These are phyloP conservation scores for Drosophila guanche DNA, from an alignment of 1,140 invertebrate genomes.

Conservation along the genomic window DNA sequence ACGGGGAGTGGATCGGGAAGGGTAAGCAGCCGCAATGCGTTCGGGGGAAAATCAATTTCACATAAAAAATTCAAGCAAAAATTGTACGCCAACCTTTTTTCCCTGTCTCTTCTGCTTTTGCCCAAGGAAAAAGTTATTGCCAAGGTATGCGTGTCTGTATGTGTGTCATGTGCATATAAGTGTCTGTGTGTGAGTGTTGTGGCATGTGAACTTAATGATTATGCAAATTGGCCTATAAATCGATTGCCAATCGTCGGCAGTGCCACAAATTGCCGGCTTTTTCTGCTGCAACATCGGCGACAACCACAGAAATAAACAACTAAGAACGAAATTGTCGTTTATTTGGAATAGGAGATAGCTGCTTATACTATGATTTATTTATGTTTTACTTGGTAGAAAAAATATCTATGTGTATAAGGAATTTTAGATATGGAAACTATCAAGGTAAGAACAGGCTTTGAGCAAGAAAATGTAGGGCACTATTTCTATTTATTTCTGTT, in stretches of 20 bases:
- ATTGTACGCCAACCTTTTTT: slow-evolving; percentile 74
- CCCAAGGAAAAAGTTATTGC: slow-evolving; percentile 69
- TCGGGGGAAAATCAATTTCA: slow-evolving; percentile 73
- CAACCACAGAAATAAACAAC: slow-evolving; percentile 27
- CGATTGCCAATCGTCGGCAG: slow-evolving; percentile 67
- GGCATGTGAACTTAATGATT: slow-evolving; percentile 73
- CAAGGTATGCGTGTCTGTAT: slow-evolving; percentile 17
- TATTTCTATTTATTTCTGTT: too few species aligned
- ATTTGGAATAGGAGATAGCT: too few species aligned
- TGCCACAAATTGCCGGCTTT: slow-evolving; percentile 61
- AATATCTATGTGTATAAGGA: background rate
- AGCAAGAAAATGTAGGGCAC: too few species aligned
- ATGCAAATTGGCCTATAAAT: slow-evolving; percentile 80
- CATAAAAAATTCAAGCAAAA: slow-evolving; percentile 80
- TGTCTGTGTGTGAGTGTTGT: slow-evolving; percentile 25
- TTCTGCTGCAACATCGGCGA: slow-evolving; percentile 35
- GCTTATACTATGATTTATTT: too few species aligned
- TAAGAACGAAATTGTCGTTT: too few species aligned
- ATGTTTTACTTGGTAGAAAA: background rate
- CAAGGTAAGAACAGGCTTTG: too few species aligned
- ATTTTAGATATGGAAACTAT: too few species aligned
- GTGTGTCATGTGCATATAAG: slow-evolving; percentile 7
- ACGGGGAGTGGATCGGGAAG: background rate
- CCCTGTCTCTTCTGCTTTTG: slow-evolving; percentile 20
- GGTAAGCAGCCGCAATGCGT: slow-evolving; percentile 38